These are phyloP conservation scores for Aurelia aurita complex sp. Pacific DNA, from an alignment of 30 jellyfish, hydroid and myxozoan genomes.

Conservation along the genomic window DNA sequence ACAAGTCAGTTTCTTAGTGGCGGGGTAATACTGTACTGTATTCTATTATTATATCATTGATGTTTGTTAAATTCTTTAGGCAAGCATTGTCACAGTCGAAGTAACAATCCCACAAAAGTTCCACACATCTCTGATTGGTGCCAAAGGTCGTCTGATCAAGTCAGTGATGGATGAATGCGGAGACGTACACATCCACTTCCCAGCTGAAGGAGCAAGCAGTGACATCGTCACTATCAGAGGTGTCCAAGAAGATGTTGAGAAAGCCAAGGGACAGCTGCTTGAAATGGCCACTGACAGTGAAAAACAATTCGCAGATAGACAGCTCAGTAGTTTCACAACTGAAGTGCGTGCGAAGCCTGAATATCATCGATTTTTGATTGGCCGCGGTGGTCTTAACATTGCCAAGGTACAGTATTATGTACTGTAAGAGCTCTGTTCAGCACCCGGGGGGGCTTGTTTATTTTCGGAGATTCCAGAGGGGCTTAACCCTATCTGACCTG, in stretches of 20 bases:
- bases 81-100: constrained; percentile 76
- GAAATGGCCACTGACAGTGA: constrained; percentile 72
- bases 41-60: too few relatives aligned
- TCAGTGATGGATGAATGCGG: constrained; percentile 97
- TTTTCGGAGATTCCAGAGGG: too few relatives aligned
- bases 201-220: constrained; percentile 90
- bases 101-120: constrained; percentile 78
- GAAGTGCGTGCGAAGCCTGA: constrained; percentile 97
- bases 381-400: constrained; percentile 91
- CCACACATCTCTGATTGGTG: constrained; percentile 92
- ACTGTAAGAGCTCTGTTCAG: too few relatives aligned
- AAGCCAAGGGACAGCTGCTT: constrained; percentile 75
- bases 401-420: constrained; percentile 75
- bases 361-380: constrained; percentile 88
- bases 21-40: too few relatives aligned
- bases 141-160: constrained; percentile 89
- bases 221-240: constrained; percentile 83
- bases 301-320: constrained; percentile 75
- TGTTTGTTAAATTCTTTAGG: constrained; percentile 62
- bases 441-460: too few relatives aligned
- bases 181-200: constrained; percentile 89
- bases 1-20: too few relatives aligned
- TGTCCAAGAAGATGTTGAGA: constrained; percentile 91
- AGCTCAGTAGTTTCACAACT: constrained; percentile 75
- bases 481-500: too few relatives aligned